Conservation (phyloP, 2,113 vertebrate species). For the Pachycephala philippinensis region DNA sequence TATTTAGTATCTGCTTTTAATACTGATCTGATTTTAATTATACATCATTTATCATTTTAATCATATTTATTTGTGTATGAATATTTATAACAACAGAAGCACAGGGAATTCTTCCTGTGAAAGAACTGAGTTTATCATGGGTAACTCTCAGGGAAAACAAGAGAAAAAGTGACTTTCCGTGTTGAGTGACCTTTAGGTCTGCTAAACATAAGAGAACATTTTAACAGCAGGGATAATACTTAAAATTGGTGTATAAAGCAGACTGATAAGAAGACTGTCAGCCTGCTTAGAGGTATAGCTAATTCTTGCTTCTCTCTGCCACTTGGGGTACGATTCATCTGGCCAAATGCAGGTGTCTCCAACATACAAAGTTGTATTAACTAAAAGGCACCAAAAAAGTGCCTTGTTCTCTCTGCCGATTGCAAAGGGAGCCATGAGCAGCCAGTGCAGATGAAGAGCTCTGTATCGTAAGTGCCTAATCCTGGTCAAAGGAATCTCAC, state of each 20-base stretch:
- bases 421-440: not conserved
- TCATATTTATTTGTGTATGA: not conserved
- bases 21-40: slow-evolving; percentile 4
- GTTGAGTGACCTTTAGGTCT: not conserved
- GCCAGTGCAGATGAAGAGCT: not conserved
- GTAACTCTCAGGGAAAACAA: not conserved
- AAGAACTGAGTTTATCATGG: not conserved
- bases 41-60: not conserved
- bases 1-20: slow-evolving; percentile 2
- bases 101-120: not conserved
- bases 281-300: not conserved
- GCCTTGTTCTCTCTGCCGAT: accelerated
- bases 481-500: not conserved
- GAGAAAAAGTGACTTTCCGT: not conserved
- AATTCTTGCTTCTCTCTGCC: not conserved
- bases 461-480: not conserved
- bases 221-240: not conserved
- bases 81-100: slow-evolving; percentile 7
- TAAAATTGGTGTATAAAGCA: not conserved
- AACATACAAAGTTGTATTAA: not conserved
- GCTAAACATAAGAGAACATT: not conserved
- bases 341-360: not conserved
- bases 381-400: not conserved
- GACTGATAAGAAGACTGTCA: not conserved
- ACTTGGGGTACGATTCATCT: not conserved